Conservation (phyloP, 2,888 invertebrate genomes). For the Tetramorium bicarinatum region DNA sequence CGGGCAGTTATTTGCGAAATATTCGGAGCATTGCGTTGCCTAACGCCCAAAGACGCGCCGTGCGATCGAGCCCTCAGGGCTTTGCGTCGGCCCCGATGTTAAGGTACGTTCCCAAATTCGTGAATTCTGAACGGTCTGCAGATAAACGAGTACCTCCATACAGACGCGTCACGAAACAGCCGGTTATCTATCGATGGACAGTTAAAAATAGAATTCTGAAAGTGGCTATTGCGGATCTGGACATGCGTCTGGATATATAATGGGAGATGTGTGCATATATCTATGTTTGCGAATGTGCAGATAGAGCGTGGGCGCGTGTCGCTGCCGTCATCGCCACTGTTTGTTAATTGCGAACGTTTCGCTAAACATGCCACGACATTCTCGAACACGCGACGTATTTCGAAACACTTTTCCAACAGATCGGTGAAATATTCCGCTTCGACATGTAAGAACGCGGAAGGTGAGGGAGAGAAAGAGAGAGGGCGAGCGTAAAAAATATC, state of each 20-base stretch:
- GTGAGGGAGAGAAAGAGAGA: constrained; percentile 12
- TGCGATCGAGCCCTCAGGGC: constrained; percentile 51
- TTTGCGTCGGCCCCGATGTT: constrained; percentile 33
- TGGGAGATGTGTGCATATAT: neutral
- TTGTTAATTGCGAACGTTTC: constrained; percentile 81
- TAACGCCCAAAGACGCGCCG: constrained; percentile 57
- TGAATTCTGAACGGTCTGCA: neutral
- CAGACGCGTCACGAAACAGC: neutral
- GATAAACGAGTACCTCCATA: constrained; percentile 9
- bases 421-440: constrained; percentile 56
- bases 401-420: constrained; percentile 53
- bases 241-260: neutral
- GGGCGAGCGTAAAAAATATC: constrained; percentile 46
- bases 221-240: neutral
- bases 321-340: constrained; percentile 57
- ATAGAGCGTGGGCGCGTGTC: constrained; percentile 74
- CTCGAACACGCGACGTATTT: constrained; percentile 77
- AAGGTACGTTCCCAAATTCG: constrained; percentile 41
- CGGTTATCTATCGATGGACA: neutral
- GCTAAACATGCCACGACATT: constrained; percentile 84
- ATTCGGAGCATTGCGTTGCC: constrained; percentile 83
- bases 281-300: neutral
- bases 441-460: constrained; percentile 14
- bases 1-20: constrained; percentile 83
- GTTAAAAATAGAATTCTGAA: constrained; percentile 24